A percentile compares a stretch with the other conserved stretches of the same genome.
Conservation (phyloP, 2,797 vertebrate genomes). For the Cygnus olor region DNA sequence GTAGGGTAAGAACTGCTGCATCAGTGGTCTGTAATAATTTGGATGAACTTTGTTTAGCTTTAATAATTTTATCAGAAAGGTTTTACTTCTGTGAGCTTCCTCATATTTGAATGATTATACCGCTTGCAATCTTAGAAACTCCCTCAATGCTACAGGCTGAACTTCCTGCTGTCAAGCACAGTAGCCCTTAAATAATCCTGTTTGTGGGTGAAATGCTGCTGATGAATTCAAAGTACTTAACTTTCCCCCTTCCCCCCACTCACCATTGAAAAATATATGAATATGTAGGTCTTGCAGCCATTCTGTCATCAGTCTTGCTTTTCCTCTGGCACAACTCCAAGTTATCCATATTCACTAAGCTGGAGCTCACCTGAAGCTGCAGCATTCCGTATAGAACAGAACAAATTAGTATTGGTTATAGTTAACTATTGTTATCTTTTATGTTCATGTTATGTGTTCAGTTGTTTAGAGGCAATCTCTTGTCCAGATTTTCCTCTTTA, state of each 20-base stretch:
- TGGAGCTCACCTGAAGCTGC: not conserved
- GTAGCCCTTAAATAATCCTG: not conserved
- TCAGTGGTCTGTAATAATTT: conserved; percentile 14
- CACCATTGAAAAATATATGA: not conserved
- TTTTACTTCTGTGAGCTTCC: conserved; percentile 21
- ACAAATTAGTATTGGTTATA: not conserved
- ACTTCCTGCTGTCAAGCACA: not conserved
- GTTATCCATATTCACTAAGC: not conserved
- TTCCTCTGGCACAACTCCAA: not conserved
- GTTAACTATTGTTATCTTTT: not conserved
- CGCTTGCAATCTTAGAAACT: not conserved
- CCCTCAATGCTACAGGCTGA: not conserved
- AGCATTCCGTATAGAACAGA: not conserved
- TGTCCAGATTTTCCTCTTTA: not conserved
- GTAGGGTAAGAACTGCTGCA: conserved; percentile 24
- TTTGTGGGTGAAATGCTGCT: not conserved
- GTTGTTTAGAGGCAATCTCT: not conserved
- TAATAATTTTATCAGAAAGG: not conserved
- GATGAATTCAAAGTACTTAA: not conserved
- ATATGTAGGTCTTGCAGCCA: not conserved
- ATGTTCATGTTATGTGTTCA: not conserved
- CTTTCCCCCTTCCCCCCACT: too few species aligned
- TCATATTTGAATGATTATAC: not conserved
- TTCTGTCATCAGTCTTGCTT: not conserved
- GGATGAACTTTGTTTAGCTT: conserved; percentile 28